phyloP scores from a whole-genome alignment of 1,140 invertebrate genomes.

The Ectropis grisescens region DNA sequence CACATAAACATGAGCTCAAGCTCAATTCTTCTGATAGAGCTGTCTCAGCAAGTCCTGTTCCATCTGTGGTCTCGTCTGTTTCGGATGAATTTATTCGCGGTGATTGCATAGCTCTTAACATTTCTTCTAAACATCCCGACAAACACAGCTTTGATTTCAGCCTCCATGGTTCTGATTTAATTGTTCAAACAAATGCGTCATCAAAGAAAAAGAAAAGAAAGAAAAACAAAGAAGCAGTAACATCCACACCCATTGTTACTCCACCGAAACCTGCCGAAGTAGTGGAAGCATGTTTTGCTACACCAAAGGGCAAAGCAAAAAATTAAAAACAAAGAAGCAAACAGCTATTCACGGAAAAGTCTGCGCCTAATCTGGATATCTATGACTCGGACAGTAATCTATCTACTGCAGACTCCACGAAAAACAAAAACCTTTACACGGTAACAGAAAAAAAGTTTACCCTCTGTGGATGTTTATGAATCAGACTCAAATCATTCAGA shows the following conservation, averaged over 20 bases:
- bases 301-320: slow-evolving; percentile 61
- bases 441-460: slow-evolving; percentile 38
- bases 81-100: slow-evolving; percentile 66
- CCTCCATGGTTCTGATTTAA: slow-evolving; percentile 56
- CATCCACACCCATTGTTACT: slow-evolving; percentile 29
- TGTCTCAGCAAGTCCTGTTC: slow-evolving; percentile 53
- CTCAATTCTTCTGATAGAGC: slow-evolving; percentile 30
- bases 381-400: slow-evolving; percentile 61
- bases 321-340: slow-evolving; percentile 46
- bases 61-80: slow-evolving; percentile 61
- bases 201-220: slow-evolving; percentile 56
- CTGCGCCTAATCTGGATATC: slow-evolving; percentile 43
- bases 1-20: no score
- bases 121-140: slow-evolving; percentile 44
- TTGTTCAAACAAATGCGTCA: slow-evolving; percentile 33
- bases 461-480: slow-evolving; percentile 39
- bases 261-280: slow-evolving; percentile 3
- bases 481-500: slow-evolving; percentile 44
- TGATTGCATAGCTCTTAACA: slow-evolving; percentile 63
- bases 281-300: slow-evolving; percentile 52
- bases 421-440: slow-evolving; percentile 22
- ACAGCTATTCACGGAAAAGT: slow-evolving; percentile 34
- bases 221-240: slow-evolving; percentile 37
- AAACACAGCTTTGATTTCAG: slow-evolving; percentile 61
- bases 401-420: slow-evolving; percentile 31